Evolutionary conservation across 2,113 vertebrate genomes (phyloP).

Genomic region (Eulacestoma nigropectus): DNA sequence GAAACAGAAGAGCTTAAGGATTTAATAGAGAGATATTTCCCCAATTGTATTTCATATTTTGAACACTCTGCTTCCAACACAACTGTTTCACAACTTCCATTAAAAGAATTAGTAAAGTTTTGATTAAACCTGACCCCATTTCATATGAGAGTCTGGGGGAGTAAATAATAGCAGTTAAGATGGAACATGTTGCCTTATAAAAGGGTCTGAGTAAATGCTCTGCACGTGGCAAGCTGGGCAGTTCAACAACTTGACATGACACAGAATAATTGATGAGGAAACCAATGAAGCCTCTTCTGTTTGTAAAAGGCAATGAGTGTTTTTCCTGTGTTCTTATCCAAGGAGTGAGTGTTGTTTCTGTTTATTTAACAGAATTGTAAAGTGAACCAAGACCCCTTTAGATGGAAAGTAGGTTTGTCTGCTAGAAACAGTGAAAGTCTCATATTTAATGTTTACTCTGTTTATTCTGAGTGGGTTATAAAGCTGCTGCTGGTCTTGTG

Average conservation of each 20-base stretch:
- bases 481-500: background rate
- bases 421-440: background rate
- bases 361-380: background rate
- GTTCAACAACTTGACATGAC: background rate
- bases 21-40: background rate
- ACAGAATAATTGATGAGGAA: background rate
- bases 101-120: background rate
- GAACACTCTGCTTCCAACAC: background rate
- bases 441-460: background rate
- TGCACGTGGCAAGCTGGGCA: background rate
- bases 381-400: background rate
- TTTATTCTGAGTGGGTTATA: background rate
- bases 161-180: background rate
- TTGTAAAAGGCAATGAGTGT: background rate
- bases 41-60: background rate
- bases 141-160: background rate
- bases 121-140: background rate
- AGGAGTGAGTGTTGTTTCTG: background rate
- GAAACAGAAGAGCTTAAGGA: background rate
- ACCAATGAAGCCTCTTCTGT: background rate
- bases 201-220: background rate
- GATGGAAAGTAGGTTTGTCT: background rate
- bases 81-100: background rate
- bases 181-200: background rate
- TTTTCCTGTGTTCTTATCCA: background rate